Evolutionary conservation across 2,113 vertebrate species (phyloP), one percentile per base, ranked within the genome.

Genomic region (Dromas ardeola): DNA sequence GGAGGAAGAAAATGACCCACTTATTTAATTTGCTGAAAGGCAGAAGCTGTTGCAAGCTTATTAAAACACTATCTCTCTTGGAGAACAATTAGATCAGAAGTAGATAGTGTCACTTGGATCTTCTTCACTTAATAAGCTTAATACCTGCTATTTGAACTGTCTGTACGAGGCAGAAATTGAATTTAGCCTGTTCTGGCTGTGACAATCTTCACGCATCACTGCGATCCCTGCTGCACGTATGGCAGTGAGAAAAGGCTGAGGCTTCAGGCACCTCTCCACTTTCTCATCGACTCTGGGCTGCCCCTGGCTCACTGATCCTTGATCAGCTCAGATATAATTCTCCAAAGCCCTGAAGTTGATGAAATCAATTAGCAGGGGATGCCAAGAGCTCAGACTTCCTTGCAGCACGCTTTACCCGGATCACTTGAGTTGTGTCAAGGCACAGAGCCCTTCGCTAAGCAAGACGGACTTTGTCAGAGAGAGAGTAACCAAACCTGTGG

Each of bases 11-110:
- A 91, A 70, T 89, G 73, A 95, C 86, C 71, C 86, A 79, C 52
- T 97, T 95, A 66, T 1, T 95, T 77, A 40, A 93, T 81, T 74
- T 93, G 77, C 76, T 86, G 83, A 92, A 92, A 95, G 47, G 82
- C 55, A 84, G 80, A 81, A 95, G 72, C 88, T 72, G 73, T 77
- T 63, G 20, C 69, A 87, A 86, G 83, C 86, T 94, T 61, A 56
- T 94, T 95, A 94, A 65, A 95, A 61, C 20, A 23, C 82, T 38
- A 0, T 81, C 50, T 90, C 72, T 76, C 53, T 18, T 19, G 11
- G 20, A 77, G 78, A 95, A 85, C 73, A 86, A 76, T 89, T 56
- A 86, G 88, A 81, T 93, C 66, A 52, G 55, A 67, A 83, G 87
- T 25, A 88, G 76, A 53, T 23, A 62, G 36, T 5, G 36, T 62